These are phyloP conservation scores for Pterocles burchelli DNA, from an alignment of 2,113 vertebrate genomes.

Conservation along the genomic window DNA sequence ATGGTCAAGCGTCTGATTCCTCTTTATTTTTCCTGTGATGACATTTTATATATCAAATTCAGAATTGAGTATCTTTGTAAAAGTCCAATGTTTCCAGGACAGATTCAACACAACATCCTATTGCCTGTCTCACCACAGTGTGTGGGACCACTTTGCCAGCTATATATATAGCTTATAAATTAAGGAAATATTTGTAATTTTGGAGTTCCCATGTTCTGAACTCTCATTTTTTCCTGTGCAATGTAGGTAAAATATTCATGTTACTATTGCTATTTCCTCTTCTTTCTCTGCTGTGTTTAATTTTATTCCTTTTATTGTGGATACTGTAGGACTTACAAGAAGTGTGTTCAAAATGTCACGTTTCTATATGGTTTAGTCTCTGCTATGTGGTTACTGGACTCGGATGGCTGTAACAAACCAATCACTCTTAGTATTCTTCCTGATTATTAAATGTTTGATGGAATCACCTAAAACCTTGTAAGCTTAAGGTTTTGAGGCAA, in stretches of 20 bases:
- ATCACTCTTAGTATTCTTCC: neutral
- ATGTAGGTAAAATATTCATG: neutral
- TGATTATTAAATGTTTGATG: conserved; percentile 32
- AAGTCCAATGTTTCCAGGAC: neutral
- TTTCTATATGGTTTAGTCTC: neutral
- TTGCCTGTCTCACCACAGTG: neutral
- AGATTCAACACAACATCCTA: neutral
- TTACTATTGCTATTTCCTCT: neutral
- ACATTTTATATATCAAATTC: neutral
- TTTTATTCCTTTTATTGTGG: neutral
- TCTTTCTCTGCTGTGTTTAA: neutral
- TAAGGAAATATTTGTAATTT: neutral
- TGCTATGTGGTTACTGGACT: neutral
- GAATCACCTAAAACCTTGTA: conserved; percentile 10
- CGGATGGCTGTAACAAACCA: conserved; percentile 17
- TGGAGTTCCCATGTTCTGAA: neutral
- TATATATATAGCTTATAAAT: neutral
- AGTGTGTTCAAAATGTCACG: neutral
- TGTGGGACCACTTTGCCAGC: neutral
- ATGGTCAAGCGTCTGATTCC: neutral
- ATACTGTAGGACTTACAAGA: neutral
- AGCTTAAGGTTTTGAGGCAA: conserved; percentile 23
- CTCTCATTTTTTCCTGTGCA: neutral
- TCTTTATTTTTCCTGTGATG: neutral
- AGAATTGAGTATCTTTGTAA: neutral